phyloP scores from a whole-genome alignment of 2,113 vertebrate species.

The Myotis yumanensis region DNA sequence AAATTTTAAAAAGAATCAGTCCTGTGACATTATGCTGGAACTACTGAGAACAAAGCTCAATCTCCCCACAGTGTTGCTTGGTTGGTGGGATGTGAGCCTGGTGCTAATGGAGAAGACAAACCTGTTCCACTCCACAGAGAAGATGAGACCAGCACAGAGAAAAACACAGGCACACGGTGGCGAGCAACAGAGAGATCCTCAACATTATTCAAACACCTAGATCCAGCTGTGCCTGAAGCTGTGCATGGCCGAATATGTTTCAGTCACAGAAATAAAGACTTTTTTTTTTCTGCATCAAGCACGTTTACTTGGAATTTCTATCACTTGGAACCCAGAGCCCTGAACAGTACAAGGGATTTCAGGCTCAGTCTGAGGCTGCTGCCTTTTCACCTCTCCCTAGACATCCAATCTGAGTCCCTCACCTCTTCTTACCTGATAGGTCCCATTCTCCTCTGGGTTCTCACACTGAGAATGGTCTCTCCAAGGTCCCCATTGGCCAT shows the following conservation, averaged over 20 bases:
- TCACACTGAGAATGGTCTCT: slow-evolving; percentile 87
- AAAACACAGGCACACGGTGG: background rate
- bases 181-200: background rate
- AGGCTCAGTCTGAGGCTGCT: background rate
- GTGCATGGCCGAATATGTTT: background rate
- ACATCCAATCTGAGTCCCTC: background rate
- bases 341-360: background rate
- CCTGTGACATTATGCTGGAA: background rate
- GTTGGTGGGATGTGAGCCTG: background rate
- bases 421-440: slow-evolving; percentile 75
- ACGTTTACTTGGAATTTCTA: background rate
- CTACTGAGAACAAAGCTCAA: background rate
- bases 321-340: background rate
- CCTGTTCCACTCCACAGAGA: background rate
- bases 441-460: slow-evolving; percentile 55
- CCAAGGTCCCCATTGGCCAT: slow-evolving; percentile 88
- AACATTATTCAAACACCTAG: background rate
- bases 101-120: background rate
- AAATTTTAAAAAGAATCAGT: background rate
- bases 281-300: background rate
- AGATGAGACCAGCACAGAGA: background rate
- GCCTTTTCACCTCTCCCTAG: background rate
- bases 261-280: background rate
- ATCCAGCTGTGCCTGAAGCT: slow-evolving; percentile 36
- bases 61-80: background rate